Base-by-base conservation (phyloP, 2,113 vertebrate genomes). In the Salvelinus alpinus region DNA sequence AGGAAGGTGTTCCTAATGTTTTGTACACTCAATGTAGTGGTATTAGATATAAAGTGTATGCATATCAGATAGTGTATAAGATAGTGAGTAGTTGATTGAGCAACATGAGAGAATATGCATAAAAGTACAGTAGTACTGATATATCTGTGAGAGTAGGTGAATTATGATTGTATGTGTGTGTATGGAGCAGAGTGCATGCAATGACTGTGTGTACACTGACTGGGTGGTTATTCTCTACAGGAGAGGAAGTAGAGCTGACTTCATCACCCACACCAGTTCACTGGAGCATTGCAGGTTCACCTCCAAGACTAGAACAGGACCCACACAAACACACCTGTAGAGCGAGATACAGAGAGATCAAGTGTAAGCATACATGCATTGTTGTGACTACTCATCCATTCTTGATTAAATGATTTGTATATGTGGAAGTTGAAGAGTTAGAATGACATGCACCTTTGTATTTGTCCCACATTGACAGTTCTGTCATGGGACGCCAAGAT, bases 391-490 rank as follows among this genome's bases (percentile, higher is more conserved):
- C 65, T 14, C 65, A 34, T 7, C 34, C 29, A 18, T 29, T 31
- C 11, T 38, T 38, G 7, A 25, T 29, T 57, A 22, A 69, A 16
- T 8, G 7, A 3, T 59, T 20, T 51, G 12, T 48, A 22, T 25
- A 22, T 48, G 7, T 16, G 51, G 12, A 54, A 18, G 12, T 54
- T 12, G 4, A 34, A 34, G 34, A 34, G 34, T 34, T 20, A 16
- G 25, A 20, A 9, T 12, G 1, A 12, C 13, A 3, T 2, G 2
- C 27, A 92, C 94, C 91, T 94, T 93, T 18, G 92, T 93, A 57
- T 67, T 68, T 81, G 87, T 94, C 88, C 94, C 94, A 94, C 78
- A 94, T 88, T 94, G 72, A 94, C 79, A 0, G 90, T 93, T 47
- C 82, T 38, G 89, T 94, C 93, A 6, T 80, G 25, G 25, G 94